phyloP scores from a whole-genome alignment of 2,113 vertebrate species.

The Oncorhynchus nerka region DNA sequence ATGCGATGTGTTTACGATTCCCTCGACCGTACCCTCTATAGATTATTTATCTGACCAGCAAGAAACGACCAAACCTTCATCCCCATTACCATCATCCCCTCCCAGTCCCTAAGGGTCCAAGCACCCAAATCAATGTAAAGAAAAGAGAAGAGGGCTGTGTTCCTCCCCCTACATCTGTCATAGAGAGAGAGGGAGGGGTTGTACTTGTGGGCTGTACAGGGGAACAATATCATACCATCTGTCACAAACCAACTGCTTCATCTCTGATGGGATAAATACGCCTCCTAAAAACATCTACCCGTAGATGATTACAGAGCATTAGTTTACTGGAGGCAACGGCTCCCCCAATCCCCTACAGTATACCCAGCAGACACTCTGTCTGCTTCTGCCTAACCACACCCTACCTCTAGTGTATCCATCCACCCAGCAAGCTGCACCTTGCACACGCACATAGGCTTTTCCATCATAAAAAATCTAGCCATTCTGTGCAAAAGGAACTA shows the following conservation, averaged over 20 bases:
- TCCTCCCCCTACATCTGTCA: conserved; percentile 80
- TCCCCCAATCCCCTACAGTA: conserved; percentile 55
- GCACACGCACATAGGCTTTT: neutral
- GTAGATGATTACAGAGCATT: conserved; percentile 54
- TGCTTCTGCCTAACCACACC: conserved; percentile 1
- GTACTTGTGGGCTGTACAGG: conserved; percentile 56
- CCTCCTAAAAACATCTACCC: conserved; percentile 61
- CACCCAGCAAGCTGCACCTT: conserved; percentile 60
- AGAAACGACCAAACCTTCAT: conserved; percentile 62
- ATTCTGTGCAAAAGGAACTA: neutral
- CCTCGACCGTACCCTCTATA: conserved; percentile 32
- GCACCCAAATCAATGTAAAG: conserved; percentile 79
- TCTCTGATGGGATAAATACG: conserved; percentile 72
- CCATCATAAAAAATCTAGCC: neutral
- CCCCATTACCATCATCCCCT: conserved; percentile 40
- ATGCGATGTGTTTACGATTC: conserved; percentile 45
- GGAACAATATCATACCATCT: conserved; percentile 80
- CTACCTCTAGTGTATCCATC: conserved; percentile 53
- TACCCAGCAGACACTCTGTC: neutral
- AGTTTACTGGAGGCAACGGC: conserved; percentile 55
- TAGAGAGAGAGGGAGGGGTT: conserved; percentile 69
- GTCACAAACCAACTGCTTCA: conserved; percentile 74
- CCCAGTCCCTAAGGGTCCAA: conserved; percentile 69
- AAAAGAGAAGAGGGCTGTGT: conserved; percentile 70
- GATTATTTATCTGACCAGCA: conserved; percentile 42